Conservation (phyloP, 2,113 vertebrate species). For the Chaenocephalus aceratus region DNA sequence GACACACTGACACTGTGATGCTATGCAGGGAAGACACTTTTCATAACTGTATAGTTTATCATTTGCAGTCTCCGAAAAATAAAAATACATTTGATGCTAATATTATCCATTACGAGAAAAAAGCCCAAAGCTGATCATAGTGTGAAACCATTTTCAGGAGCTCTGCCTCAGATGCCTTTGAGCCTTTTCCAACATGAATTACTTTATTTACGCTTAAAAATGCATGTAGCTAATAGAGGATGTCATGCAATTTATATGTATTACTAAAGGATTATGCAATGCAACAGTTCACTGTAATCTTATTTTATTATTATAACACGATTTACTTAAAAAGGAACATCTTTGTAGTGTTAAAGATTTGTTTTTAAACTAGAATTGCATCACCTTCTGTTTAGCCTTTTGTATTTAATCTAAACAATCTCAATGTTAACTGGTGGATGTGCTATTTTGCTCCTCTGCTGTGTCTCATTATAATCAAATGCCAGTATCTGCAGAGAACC, state of each 20-base stretch:
- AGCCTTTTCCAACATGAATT: conserved; percentile 50
- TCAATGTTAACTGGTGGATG: conserved; percentile 14
- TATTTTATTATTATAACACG: conserved; percentile 4
- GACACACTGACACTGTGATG: conserved; percentile 5
- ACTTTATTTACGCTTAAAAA: conserved; percentile 49
- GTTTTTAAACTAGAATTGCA: no score
- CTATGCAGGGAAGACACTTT: conserved; percentile 3
- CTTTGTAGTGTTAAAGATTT: background rate
- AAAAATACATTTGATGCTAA: conserved; percentile 24
- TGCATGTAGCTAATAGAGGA: conserved; percentile 22
- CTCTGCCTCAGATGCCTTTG: conserved; percentile 42
- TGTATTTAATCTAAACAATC: conserved; percentile 12
- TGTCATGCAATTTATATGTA: conserved; percentile 11
- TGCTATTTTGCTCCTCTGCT: conserved; percentile 20
- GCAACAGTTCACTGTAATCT: conserved; percentile 13
- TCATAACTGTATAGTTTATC: conserved; percentile 9
- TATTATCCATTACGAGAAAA: conserved; percentile 46
- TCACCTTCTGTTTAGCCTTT: conserved; percentile 16
- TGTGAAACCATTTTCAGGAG: conserved; percentile 34
- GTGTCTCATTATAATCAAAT: conserved; percentile 41
- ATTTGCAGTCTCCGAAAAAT: conserved; percentile 17
- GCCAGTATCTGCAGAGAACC: conserved; percentile 61
- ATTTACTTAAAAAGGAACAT: background rate
- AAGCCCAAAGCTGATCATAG: conserved; percentile 32
- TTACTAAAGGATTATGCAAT: conserved; percentile 9